Evolutionary conservation across 2,888 invertebrate genomes (phyloP).

Genomic region (Encarsia formosa): DNA sequence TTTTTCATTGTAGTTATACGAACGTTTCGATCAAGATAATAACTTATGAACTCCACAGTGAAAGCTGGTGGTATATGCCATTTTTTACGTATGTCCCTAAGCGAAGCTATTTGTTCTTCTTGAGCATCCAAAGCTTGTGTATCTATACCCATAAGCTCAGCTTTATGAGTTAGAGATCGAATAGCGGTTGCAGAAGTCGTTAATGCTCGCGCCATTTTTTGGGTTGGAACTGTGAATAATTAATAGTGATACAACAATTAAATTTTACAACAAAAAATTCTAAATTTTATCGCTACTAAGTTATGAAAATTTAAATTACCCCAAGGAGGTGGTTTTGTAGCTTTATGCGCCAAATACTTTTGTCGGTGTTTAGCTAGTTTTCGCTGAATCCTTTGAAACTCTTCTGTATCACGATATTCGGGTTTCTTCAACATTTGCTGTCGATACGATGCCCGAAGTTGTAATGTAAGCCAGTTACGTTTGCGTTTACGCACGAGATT

Average conservation of each 20-base stretch:
- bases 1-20: conserved; percentile 75
- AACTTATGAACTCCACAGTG: conserved; percentile 90
- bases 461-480: conserved; percentile 82
- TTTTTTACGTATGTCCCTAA: conserved; percentile 84
- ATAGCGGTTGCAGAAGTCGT: conserved; percentile 89
- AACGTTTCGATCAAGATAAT: conserved; percentile 84
- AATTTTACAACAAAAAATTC: too few species aligned
- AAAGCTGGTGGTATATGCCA: conserved; percentile 94
- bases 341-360: conserved; percentile 75
- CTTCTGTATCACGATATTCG: conserved; percentile 62
- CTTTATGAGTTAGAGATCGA: conserved; percentile 75
- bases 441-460: conserved; percentile 72
- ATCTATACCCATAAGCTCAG: conserved; percentile 86
- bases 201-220: conserved; percentile 87
- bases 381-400: conserved; percentile 71
- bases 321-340: conserved; percentile 76
- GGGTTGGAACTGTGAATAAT: conserved; percentile 73
- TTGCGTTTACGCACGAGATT: conserved; percentile 74
- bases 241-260: neutral
- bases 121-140: conserved; percentile 76
- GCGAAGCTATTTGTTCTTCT: conserved; percentile 74
- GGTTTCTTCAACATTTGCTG: conserved; percentile 57
- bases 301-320: conserved; percentile 54
- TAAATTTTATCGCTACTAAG: too few species aligned
- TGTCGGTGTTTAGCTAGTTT: conserved; percentile 80